A percentile compares a stretch with the other conserved stretches of the same genome.
These are phyloP conservation scores for Melanotaenia trifasciata DNA, from an alignment of 2,797 vertebrate genomes.

Conservation along the genomic window DNA sequence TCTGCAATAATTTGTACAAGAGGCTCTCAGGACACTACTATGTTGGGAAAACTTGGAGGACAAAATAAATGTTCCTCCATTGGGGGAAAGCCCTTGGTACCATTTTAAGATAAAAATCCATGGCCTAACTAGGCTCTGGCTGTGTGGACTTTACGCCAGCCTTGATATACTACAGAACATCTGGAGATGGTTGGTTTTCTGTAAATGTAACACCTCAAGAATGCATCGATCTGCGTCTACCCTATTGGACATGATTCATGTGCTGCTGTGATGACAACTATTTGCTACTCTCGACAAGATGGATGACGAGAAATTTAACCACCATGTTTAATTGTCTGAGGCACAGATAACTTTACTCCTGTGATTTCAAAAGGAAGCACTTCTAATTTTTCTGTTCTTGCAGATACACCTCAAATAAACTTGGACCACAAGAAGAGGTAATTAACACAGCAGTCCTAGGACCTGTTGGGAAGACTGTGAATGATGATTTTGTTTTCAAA, in stretches of 20 bases:
- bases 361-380: accelerated
- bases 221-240: slow-evolving; percentile 20
- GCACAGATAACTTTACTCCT: slow-evolving; percentile 50
- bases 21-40: too few relatives aligned
- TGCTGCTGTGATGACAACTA: slow-evolving; percentile 91
- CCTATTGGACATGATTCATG: background rate
- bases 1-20: too few relatives aligned
- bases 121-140: too few relatives aligned
- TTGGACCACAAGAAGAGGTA: slow-evolving; percentile 38
- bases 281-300: slow-evolving; percentile 98
- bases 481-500: slow-evolving; percentile 87
- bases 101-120: too few relatives aligned
- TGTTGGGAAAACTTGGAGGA: too few relatives aligned
- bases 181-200: background rate
- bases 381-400: background rate
- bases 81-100: too few relatives aligned
- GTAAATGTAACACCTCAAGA: slow-evolving; percentile 5
- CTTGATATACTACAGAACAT: too few relatives aligned
- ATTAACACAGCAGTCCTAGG: accelerated
- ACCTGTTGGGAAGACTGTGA: slow-evolving; percentile 68
- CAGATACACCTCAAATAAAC: background rate
- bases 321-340: slow-evolving; percentile 87
- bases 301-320: slow-evolving; percentile 88
- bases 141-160: too few relatives aligned
- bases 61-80: too few relatives aligned